Evolutionary conservation across 2,888 invertebrate species (phyloP).

Genomic region (Latrodectus elegans): DNA sequence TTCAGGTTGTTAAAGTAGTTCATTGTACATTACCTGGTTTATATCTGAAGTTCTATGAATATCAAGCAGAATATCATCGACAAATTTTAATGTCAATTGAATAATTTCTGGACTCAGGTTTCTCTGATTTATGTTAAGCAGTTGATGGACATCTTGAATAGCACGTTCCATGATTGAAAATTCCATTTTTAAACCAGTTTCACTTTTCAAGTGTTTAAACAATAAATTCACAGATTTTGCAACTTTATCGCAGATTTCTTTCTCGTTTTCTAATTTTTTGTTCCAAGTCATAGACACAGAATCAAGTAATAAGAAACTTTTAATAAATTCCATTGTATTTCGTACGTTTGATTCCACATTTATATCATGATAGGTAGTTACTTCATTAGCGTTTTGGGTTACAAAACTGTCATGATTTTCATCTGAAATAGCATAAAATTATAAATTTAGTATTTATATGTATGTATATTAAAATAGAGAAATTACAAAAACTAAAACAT

Average conservation of each 20-base stretch:
- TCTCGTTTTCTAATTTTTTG: neutral
- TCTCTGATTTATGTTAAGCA: neutral
- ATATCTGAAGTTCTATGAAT: conserved; percentile 39
- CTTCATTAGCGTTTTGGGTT: no score
- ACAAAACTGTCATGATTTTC: no score
- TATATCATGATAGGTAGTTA: no score
- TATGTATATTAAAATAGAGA: no score
- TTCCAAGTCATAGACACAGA: conserved; percentile 9
- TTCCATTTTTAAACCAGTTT: conserved; percentile 24
- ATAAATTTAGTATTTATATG: no score
- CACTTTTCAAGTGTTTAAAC: conserved; percentile 10
- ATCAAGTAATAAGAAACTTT: conserved; percentile 26
- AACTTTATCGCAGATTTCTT: conserved; percentile 1
- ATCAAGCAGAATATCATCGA: conserved; percentile 23
- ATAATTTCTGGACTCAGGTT: conserved; percentile 11
- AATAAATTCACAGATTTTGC: conserved; percentile 6
- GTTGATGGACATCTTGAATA: conserved; percentile 21
- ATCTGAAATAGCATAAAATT: no score
- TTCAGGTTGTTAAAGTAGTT: no score
- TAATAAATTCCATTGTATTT: conserved; percentile 26
- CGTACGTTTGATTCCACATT: neutral
- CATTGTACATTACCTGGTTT: conserved; percentile 19
- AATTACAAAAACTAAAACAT: no score
- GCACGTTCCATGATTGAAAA: conserved; percentile 19
- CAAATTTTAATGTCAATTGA: conserved; percentile 9